A percentile compares a stretch with the other conserved stretches of the same genome.
Conservation (phyloP, 2,888 invertebrate genomes). For the Ryuthela nishihirai region DNA sequence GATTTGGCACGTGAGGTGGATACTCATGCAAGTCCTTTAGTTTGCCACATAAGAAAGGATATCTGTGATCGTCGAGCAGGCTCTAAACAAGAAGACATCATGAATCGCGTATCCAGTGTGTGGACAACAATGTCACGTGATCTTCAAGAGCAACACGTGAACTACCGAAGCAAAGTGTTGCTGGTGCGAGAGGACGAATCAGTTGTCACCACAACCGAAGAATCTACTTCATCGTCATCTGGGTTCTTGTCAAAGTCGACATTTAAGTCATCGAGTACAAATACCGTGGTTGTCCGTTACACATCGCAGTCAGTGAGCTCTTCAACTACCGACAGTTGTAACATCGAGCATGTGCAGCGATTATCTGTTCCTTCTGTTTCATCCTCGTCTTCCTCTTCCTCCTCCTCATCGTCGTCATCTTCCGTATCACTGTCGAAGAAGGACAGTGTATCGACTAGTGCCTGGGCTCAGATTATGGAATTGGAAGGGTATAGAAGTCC, state of each 20-base stretch:
- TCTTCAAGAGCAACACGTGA: background rate
- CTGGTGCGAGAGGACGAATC: slow-evolving; percentile 21
- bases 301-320: slow-evolving; percentile 5
- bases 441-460: slow-evolving; percentile 22
- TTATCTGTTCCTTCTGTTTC: background rate
- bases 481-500: slow-evolving; percentile 32
- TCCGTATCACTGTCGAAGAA: slow-evolving; percentile 6
- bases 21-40: too few relatives aligned
- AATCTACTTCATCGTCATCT: too few relatives aligned
- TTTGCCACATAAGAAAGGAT: too few relatives aligned
- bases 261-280: slow-evolving; percentile 25
- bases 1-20: too few relatives aligned
- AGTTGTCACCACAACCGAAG: slow-evolving; percentile 18
- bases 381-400: slow-evolving; percentile 3
- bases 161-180: slow-evolving; percentile 14
- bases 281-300: slow-evolving; percentile 27
- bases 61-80: too few relatives aligned
- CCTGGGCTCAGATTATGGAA: slow-evolving; percentile 37
- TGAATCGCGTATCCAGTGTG: too few relatives aligned
- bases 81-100: too few relatives aligned
- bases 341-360: slow-evolving; percentile 15
- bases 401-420: slow-evolving; percentile 2
- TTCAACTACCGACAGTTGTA: slow-evolving; percentile 5
- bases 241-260: too few relatives aligned
- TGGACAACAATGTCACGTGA: background rate